Base-by-base conservation (phyloP, 2,888 invertebrate genomes). In the Pristionchus exspectatus region DNA sequence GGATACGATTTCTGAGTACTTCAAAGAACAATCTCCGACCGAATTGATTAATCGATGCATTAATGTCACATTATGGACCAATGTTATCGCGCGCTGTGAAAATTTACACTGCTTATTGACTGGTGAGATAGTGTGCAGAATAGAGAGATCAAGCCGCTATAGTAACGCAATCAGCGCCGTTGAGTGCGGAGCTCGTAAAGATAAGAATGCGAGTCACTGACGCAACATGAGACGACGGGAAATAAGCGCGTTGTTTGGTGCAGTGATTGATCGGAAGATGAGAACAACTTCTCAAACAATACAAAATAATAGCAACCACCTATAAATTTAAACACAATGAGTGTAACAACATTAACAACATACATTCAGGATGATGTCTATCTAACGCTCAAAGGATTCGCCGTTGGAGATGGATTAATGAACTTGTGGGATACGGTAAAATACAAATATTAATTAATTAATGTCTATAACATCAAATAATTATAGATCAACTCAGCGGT, bases 341-440 rank as follows among this genome's bases (percentile, higher is more conserved):
- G n/a, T 16, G 54, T 18, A 83, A 10, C 10, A 12, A 30, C 27
- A n/a, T n/a, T n/a, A n/a, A n/a, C n/a, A n/a, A n/a, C n/a, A n/a
- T n/a, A n/a, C n/a, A 30, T 84, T 30, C 83, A 90, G 90, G 50
- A 83, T 88, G 84, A 85, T 54, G n/a, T 89, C 30, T 83, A 91
- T 38, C 81, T 94, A 33, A 94, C 93, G 85, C 91, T 94, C 27
- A 91, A 91, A n/a, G 94, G 94, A 86, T 92, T 94, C 92, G 92
- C 93, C 9, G 91, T 94, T 38, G 94, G 94, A 85, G 93, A 94
- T 90, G 94, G 94, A 69, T 91, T 92, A 63, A 89, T 93, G 33
- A 91, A 69, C 50, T 3, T 50, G 66, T 69, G 30, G 50, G 87
- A 87, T 50, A n/a, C 50, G 87, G 87, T 69, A 30, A 83, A 5